A percentile compares a stretch with the other conserved stretches of the same genome.
These are phyloP conservation scores for Oxyteleia sp. DNA, from an alignment of 2,888 invertebrate species.

Conservation along the genomic window DNA sequence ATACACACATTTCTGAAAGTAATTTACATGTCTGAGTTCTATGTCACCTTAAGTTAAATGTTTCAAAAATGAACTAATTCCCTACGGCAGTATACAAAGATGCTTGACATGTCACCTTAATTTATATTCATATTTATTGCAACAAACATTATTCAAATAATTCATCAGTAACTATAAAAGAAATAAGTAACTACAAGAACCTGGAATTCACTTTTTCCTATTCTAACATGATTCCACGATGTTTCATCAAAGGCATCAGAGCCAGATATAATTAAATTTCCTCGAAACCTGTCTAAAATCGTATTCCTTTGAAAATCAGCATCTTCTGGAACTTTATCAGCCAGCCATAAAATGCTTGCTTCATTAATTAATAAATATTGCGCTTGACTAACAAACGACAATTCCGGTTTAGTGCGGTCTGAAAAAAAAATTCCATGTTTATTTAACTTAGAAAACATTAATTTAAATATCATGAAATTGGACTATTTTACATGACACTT, in stretches of 20 bases:
- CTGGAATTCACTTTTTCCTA: constrained; percentile 91
- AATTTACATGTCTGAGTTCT: too few species aligned
- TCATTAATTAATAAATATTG: constrained; percentile 94
- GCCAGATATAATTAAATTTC: constrained; percentile 95
- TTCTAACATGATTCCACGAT: constrained; percentile 90
- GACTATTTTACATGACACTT: too few species aligned
- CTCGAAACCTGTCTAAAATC: constrained; percentile 94
- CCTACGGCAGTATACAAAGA: too few species aligned
- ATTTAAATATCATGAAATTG: too few species aligned
- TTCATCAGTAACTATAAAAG: too few species aligned
- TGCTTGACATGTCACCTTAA: too few species aligned
- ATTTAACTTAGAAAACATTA: too few species aligned
- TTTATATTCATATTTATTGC: too few species aligned
- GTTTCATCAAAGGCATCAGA: constrained; percentile 93
- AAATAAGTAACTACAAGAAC: constrained; percentile 87
- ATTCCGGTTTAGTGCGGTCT: constrained; percentile 81
- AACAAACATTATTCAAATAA: too few species aligned
- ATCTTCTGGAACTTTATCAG: constrained; percentile 88
- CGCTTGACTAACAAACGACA: constrained; percentile 94
- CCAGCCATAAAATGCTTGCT: constrained; percentile 92
- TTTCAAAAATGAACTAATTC: too few species aligned
- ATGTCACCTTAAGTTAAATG: too few species aligned
- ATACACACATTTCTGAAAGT: too few species aligned
- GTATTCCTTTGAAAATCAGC: constrained; percentile 89
- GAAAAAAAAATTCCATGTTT: constrained; percentile 52